These are phyloP conservation scores for Aurelia sp. DNA, from an alignment of 30 jellyfish, hydroid and myxozoan genomes.

Conservation along the genomic window DNA sequence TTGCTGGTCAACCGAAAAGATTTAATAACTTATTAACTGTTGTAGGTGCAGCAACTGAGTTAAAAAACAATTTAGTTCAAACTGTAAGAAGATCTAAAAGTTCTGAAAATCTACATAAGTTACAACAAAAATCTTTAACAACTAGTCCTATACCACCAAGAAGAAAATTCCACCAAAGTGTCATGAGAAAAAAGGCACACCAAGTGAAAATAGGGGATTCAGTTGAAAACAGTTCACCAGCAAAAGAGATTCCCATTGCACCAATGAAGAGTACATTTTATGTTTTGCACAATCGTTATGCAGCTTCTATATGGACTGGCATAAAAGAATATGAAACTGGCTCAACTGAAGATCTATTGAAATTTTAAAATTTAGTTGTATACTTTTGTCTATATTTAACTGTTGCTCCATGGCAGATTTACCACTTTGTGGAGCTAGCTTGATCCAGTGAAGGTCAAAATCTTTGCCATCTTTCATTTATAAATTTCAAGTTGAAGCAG, in stretches of 20 bases:
- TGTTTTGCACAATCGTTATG: slow-evolving; percentile 76
- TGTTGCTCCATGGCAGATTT: too few relatives aligned
- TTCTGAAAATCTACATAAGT: slow-evolving; percentile 76
- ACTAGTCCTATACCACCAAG: slow-evolving; percentile 62
- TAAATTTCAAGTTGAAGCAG: too few relatives aligned
- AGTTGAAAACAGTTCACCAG: neutral
- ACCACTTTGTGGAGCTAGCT: too few relatives aligned
- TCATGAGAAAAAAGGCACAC: slow-evolving; percentile 56
- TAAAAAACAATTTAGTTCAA: slow-evolving; percentile 20
- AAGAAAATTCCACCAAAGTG: slow-evolving; percentile 41
- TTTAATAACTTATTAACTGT: slow-evolving; percentile 56
- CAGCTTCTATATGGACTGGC: slow-evolving; percentile 90
- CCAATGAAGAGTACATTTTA: slow-evolving; percentile 66
- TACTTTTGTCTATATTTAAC: too few relatives aligned
- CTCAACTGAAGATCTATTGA: slow-evolving; percentile 44
- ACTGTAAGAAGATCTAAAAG: slow-evolving; percentile 79
- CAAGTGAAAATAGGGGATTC: slow-evolving; percentile 10
- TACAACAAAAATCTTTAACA: slow-evolving; percentile 24
- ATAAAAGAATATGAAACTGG: slow-evolving; percentile 61
- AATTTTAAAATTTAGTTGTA: neutral
- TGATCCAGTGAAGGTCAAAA: too few relatives aligned
- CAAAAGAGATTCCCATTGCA: slow-evolving; percentile 8
- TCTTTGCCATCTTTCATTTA: too few relatives aligned
- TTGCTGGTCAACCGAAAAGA: slow-evolving; percentile 41
- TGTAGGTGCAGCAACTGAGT: slow-evolving; percentile 33